phyloP scores from a whole-genome alignment of 2,888 invertebrate genomes.

The Metellina segmentata region DNA sequence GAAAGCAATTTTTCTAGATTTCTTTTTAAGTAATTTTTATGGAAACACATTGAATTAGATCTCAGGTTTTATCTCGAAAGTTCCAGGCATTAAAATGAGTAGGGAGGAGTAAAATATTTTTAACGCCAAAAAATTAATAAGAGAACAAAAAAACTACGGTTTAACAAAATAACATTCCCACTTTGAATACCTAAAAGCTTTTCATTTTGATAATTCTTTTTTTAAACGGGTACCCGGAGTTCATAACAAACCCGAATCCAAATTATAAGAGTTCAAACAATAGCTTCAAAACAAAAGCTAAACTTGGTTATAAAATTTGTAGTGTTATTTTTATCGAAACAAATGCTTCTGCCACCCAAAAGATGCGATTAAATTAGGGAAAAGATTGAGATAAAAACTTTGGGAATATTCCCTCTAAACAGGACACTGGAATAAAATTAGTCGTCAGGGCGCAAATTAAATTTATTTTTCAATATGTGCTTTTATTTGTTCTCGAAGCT shows the following conservation, averaged over 20 bases:
- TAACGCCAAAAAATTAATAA: slow-evolving; percentile 34
- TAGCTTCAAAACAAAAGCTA: slow-evolving; percentile 71
- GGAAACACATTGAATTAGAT: neutral
- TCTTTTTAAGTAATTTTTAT: neutral
- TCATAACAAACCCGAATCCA: slow-evolving; percentile 64
- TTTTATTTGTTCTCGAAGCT: slow-evolving; percentile 72
- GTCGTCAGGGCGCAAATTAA: slow-evolving; percentile 71
- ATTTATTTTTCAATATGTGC: slow-evolving; percentile 75
- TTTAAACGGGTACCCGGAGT: slow-evolving; percentile 46
- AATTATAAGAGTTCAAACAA: slow-evolving; percentile 75
- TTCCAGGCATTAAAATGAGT: neutral
- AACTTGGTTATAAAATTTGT: slow-evolving; percentile 76
- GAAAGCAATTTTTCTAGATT: neutral
- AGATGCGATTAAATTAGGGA: slow-evolving; percentile 72
- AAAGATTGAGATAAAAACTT: slow-evolving; percentile 70
- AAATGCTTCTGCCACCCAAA: slow-evolving; percentile 74
- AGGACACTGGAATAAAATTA: slow-evolving; percentile 69
- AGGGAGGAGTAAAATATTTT: slow-evolving; percentile 10
- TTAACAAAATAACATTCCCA: slow-evolving; percentile 50
- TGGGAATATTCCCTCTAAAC: slow-evolving; percentile 59
- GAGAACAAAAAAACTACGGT: slow-evolving; percentile 14
- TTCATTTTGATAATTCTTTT: slow-evolving; percentile 23
- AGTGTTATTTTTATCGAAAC: slow-evolving; percentile 76
- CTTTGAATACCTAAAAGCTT: slow-evolving; percentile 58
- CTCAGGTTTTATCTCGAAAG: neutral